Evolutionary conservation across 2,113 vertebrate genomes (phyloP).

Genomic region (Quiscalus mexicanus): DNA sequence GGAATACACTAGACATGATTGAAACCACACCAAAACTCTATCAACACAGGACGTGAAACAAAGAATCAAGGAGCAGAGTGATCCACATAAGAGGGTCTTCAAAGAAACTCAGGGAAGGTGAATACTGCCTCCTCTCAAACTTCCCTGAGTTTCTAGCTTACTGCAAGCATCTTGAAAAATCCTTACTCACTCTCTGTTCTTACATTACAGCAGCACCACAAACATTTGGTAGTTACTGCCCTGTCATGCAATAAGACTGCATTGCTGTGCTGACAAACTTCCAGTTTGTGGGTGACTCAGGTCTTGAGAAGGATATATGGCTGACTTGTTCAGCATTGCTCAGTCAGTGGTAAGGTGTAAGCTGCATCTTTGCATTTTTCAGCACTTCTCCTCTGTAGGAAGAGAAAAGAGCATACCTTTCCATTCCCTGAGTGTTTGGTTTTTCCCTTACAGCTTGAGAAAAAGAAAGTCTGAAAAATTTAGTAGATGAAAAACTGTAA

Average conservation of each 20-base stretch:
- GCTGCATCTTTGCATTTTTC: background rate
- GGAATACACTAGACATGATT: background rate
- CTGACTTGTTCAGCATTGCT: background rate
- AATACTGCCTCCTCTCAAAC: background rate
- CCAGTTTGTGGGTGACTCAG: background rate
- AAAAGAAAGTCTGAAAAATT: background rate
- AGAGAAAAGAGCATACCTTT: background rate
- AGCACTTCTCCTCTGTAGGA: background rate
- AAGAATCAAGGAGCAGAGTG: background rate
- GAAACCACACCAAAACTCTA: background rate
- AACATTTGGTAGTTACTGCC: background rate
- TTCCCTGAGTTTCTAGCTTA: background rate
- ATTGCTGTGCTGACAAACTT: background rate
- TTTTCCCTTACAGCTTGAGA: background rate
- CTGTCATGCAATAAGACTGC: fast-evolving
- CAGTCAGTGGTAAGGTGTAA: background rate
- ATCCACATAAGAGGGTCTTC: background rate
- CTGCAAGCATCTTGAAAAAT: background rate
- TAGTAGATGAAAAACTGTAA: background rate
- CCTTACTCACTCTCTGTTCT: background rate
- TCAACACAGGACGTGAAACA: background rate
- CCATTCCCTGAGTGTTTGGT: fast-evolving
- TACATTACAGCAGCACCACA: background rate
- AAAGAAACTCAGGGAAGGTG: background rate
- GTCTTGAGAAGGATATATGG: fast-evolving